Conservation (phyloP, 92 coral and sea anemone genomes). For the Pocillopora grandis region DNA sequence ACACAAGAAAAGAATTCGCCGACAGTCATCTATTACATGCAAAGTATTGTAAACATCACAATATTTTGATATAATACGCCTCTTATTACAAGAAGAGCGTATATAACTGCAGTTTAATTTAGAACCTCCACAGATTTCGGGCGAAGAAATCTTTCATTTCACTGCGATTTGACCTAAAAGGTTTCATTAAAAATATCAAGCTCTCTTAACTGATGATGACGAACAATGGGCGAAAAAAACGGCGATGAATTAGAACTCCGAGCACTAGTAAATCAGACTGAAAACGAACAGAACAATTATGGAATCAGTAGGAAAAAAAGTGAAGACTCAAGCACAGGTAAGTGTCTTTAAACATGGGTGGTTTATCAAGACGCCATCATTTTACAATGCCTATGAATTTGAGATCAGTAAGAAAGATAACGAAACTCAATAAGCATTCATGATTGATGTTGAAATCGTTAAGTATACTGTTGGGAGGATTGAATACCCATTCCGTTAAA, state of each 20-base stretch:
- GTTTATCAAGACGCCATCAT: no score
- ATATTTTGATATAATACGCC: neutral
- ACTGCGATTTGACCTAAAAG: neutral
- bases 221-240: constrained; percentile 8
- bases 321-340: neutral
- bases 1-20: constrained; percentile 4
- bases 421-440: no score
- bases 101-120: no score
- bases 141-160: neutral
- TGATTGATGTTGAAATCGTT: no score
- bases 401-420: no score
- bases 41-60: neutral
- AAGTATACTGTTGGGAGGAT: no score
- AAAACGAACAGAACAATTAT: no score
- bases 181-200: neutral
- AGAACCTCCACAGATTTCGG: neutral
- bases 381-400: no score
- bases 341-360: neutral
- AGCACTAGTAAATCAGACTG: neutral
- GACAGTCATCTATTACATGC: neutral
- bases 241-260: constrained; percentile 9
- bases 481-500: no score
- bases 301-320: no score
- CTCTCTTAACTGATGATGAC: neutral
- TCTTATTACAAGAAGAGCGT: neutral